Evolutionary conservation across 2,888 invertebrate genomes (phyloP), one percentile per base, ranked within the genome.

Genomic region (Cistogaster globosa): DNA sequence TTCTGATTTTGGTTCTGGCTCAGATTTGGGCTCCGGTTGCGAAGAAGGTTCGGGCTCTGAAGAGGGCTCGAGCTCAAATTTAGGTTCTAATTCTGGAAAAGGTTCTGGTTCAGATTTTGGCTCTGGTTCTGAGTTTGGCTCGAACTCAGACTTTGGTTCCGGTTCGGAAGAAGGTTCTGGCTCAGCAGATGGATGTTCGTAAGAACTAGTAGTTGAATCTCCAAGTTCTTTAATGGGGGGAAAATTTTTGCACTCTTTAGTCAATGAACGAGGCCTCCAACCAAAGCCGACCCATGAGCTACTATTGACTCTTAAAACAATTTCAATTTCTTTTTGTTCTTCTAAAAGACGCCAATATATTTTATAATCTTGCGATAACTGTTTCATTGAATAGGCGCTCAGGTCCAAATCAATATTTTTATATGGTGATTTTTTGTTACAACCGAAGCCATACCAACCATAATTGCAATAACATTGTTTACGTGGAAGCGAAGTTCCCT

Each of bases 401-500:
- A 96, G 93, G 91, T 97, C 96, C 42, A 97, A 93, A 65, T 95
- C 95, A 84, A 95, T 95, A 76, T 94, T 95, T 91, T 96, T 97
- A 90, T 96, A 95, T 0, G 96, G 95, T 0, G 97, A 96, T 91
- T 95, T 95, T 93, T 96, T 96, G 86, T 95, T 95, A 90, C 98
- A 98, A 0, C 96, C 95, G 26, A 95, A 94, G 3, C 98, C 98
- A 90, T 96, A 97, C 95, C 96, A 98, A 18, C 98, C 98, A 74
- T 95, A 94, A 82, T 97, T 96, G 90, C 98, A 99, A 92, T 96
- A 99, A 91, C 99, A 99, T 90, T 97, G 96, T 88, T 94, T 95
- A 55, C 94, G 94, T 0, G 98, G 98, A 11, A 96, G 94, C 36
- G 96, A 95, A 0, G 97, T 97, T 3, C 97, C 95, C 84, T 95